Evolutionary conservation across 2,797 vertebrate genomes (phyloP).

Genomic region (Decapterus maruadsi): DNA sequence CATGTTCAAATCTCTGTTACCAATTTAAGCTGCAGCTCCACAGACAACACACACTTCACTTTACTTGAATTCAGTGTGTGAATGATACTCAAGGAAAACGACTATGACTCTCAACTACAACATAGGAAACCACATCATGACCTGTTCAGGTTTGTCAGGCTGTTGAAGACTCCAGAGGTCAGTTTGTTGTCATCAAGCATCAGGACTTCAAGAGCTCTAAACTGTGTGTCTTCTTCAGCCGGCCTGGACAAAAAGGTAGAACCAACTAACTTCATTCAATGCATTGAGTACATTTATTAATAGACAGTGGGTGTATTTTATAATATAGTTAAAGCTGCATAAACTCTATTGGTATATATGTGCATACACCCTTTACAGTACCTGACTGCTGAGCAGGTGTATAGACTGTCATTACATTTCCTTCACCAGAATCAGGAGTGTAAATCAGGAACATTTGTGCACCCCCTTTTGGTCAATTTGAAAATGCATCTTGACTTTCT

Average conservation of each 20-base stretch:
- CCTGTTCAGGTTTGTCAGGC: slow-evolving; percentile 87
- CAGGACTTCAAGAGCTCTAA: slow-evolving; percentile 87
- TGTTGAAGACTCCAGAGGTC: slow-evolving; percentile 84
- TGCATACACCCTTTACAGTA: neutral
- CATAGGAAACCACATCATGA: slow-evolving; percentile 50
- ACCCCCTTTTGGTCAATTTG: slow-evolving; percentile 65
- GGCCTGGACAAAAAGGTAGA: slow-evolving; percentile 39
- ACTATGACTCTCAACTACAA: neutral
- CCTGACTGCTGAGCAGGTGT: slow-evolving; percentile 33
- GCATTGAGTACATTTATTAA: neutral
- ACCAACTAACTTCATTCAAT: neutral
- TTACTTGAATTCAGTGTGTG: neutral
- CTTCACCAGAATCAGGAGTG: neutral
- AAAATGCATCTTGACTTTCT: neutral
- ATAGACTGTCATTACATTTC: neutral
- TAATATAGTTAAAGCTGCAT: neutral
- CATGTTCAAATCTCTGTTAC: neutral
- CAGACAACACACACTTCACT: neutral
- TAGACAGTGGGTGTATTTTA: neutral
- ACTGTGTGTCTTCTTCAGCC: slow-evolving; percentile 56
- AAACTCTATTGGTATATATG: neutral
- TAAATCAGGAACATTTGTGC: slow-evolving; percentile 49
- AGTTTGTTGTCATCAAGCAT: slow-evolving; percentile 90
- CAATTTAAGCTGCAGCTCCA: neutral
- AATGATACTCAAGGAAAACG: neutral